Conservation (phyloP, 2,113 vertebrate species). For the Sclerurus mexicanus region DNA sequence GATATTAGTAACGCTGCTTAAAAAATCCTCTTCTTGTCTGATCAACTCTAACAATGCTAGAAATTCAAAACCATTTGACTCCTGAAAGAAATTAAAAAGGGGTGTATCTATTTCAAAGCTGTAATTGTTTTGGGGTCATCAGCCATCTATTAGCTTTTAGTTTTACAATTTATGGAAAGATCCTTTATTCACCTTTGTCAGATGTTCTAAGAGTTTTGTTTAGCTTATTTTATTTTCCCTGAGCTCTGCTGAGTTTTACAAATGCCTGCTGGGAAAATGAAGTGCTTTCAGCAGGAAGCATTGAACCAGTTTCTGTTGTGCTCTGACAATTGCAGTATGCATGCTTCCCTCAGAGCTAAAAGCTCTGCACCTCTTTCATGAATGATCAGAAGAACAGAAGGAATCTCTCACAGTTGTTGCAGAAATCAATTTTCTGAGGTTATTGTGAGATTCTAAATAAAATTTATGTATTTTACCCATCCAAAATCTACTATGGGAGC, state of each 20-base stretch:
- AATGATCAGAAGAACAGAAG: not conserved
- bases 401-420: not conserved
- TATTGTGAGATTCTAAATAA: not conserved
- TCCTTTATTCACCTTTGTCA: not conserved
- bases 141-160: not conserved
- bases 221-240: not conserved
- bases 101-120: not conserved
- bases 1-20: not conserved
- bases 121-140: not conserved
- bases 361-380: not conserved
- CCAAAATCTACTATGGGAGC: not conserved
- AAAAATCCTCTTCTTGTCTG: not conserved
- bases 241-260: not conserved
- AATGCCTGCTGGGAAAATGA: not conserved
- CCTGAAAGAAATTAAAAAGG: not conserved
- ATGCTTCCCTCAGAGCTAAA: not conserved
- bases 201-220: not conserved
- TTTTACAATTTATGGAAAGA: not conserved
- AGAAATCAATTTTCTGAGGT: not conserved
- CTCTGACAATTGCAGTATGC: not conserved
- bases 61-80: not conserved
- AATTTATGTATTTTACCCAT: not conserved
- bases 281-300: not conserved
- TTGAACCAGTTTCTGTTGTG: not conserved
- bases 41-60: not conserved